A percentile compares a stretch with the other conserved stretches of the same genome.
Conservation (phyloP, 37 sponge, comb jelly and placozoan genomes). For the Geodia barretti region DNA sequence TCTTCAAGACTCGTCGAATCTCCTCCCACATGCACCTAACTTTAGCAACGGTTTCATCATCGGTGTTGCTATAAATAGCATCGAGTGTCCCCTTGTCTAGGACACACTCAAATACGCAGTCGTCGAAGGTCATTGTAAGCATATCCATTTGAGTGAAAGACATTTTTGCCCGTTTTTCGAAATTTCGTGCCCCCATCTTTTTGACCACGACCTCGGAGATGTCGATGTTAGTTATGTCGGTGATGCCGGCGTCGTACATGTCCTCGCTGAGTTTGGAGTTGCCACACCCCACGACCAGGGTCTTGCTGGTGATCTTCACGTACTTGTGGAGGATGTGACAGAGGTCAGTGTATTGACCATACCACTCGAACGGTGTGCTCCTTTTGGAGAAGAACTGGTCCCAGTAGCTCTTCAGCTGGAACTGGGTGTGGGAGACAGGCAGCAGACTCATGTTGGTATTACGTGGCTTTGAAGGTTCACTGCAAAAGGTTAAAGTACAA, state of each 20-base stretch:
- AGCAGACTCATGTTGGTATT: constrained; percentile 71
- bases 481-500: too few species aligned
- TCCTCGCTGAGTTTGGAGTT: constrained; percentile 86
- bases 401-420: constrained; percentile 81
- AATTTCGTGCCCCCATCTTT: constrained; percentile 80
- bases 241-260: constrained; percentile 83
- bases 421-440: constrained; percentile 57
- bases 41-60: constrained; percentile 48
- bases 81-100: constrained; percentile 93
- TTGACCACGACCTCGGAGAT: constrained; percentile 80
- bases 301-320: constrained; percentile 40
- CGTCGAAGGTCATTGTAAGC: constrained; percentile 56
- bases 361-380: constrained; percentile 82
- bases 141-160: constrained; percentile 72
- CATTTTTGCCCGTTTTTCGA: constrained; percentile 66
- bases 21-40: constrained; percentile 69
- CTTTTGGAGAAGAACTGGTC: constrained; percentile 79
- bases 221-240: constrained; percentile 72
- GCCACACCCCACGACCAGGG: constrained; percentile 85
- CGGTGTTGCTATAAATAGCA: constrained; percentile 67
- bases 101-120: constrained; percentile 67
- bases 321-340: constrained; percentile 88
- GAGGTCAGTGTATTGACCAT: constrained; percentile 83
- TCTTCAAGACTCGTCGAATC: constrained; percentile 74
- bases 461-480: too few species aligned